A percentile compares a stretch with the other conserved stretches of the same genome.
These are phyloP conservation scores for Druceiella hillmani DNA, from an alignment of 2,888 invertebrate species.

Conservation along the genomic window DNA sequence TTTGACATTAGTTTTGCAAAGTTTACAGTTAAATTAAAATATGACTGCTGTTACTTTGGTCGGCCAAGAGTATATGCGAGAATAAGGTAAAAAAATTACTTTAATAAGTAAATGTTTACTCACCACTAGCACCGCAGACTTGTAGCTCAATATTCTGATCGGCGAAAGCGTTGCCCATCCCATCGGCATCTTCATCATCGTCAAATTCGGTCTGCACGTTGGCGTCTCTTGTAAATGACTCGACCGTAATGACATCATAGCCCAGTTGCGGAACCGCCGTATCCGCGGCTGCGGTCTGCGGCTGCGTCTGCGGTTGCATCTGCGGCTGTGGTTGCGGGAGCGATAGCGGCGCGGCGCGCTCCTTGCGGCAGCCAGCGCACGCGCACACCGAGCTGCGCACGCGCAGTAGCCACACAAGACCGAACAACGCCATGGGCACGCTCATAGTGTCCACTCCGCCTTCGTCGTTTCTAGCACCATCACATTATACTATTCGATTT, in stretches of 20 bases:
- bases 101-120: too few species aligned
- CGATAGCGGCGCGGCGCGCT: constrained; percentile 35
- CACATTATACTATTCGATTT: too few species aligned
- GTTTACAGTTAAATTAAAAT: too few species aligned
- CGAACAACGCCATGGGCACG: constrained; percentile 77
- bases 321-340: constrained; percentile 30
- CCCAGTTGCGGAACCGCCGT: constrained; percentile 36
- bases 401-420: constrained; percentile 79
- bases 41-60: too few species aligned
- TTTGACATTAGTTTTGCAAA: too few species aligned
- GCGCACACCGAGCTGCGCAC: constrained; percentile 75
- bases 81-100: too few species aligned
- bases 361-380: constrained; percentile 64
- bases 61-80: too few species aligned
- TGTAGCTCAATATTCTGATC: constrained; percentile 47
- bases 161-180: constrained; percentile 29
- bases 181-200: constrained; percentile 38
- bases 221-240: constrained; percentile 45
- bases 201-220: constrained; percentile 51
- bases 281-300: constrained; percentile 31
- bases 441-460: constrained; percentile 38
- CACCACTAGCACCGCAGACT: too few species aligned
- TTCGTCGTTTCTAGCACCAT: constrained; percentile 28
- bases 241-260: constrained; percentile 45
- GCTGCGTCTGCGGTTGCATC: constrained; percentile 11